Percentiles rank a stretch among this genome's conserved stretches.
Conservation (phyloP, 2,888 invertebrate genomes). For the Rhaphigaster nebulosa region DNA sequence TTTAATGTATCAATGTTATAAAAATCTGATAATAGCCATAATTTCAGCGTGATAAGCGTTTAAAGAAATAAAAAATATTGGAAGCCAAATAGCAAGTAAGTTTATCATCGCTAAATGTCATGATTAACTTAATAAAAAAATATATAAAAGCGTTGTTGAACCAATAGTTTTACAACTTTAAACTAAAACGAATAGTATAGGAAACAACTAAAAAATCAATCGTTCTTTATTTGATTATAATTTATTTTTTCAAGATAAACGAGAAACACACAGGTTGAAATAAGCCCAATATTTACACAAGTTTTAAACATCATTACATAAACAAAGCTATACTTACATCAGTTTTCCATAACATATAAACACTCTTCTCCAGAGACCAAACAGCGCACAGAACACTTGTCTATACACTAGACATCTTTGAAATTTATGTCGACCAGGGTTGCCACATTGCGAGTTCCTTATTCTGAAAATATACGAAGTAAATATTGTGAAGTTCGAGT, state of each 20-base stretch:
- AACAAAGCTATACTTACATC: not conserved
- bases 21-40: no score
- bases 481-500: not conserved
- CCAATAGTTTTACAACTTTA: not conserved
- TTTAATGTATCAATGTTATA: no score
- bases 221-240: not conserved
- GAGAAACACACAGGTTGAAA: not conserved
- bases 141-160: not conserved
- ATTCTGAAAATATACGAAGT: not conserved
- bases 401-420: not conserved
- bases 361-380: not conserved
- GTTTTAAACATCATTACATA: not conserved
- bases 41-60: no score
- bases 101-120: no score
- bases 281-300: not conserved
- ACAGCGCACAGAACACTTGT: not conserved
- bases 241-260: not conserved
- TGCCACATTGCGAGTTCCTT: not conserved
- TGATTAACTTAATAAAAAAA: not conserved
- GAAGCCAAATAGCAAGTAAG: no score
- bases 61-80: no score
- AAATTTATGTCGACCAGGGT: not conserved
- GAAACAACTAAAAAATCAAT: not conserved
- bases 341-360: not conserved
- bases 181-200: not conserved